A percentile compares a stretch with the other conserved stretches of the same genome.
Conservation (phyloP, 2,797 vertebrate genomes). For the Pampus argenteus region DNA sequence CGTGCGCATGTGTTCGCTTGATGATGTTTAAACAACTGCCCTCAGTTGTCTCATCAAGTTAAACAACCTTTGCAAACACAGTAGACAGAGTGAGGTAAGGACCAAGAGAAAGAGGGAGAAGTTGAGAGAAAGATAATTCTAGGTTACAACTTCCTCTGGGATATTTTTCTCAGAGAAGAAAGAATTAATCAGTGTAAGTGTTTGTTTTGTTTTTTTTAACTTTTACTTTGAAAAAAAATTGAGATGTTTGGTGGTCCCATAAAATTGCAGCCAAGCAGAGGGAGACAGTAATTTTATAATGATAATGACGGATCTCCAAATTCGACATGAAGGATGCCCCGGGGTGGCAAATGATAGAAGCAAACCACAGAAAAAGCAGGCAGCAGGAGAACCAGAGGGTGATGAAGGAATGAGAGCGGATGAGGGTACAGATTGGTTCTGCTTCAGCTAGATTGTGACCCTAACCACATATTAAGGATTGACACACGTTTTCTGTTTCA, state of each 20-base stretch:
- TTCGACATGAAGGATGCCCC: constrained; percentile 68
- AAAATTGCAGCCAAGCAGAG: constrained; percentile 75
- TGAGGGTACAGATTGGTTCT: constrained; percentile 58
- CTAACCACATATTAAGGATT: constrained; percentile 49
- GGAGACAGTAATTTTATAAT: constrained; percentile 78
- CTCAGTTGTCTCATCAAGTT: constrained; percentile 82
- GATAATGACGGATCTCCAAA: constrained; percentile 77
- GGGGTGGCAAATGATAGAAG: constrained; percentile 70
- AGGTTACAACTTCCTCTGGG: constrained; percentile 80
- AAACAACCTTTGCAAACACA: constrained; percentile 74
- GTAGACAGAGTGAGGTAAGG: constrained; percentile 57
- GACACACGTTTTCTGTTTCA: constrained; percentile 46
- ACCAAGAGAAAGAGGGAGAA: constrained; percentile 46
- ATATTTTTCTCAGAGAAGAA: constrained; percentile 76
- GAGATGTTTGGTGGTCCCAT: constrained; percentile 78
- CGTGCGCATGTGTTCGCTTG: constrained; percentile 59
- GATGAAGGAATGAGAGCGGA: constrained; percentile 64
- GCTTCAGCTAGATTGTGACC: constrained; percentile 54
- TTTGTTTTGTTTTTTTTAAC: constrained; percentile 29
- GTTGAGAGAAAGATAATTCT: constrained; percentile 75
- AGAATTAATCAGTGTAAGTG: constrained; percentile 66
- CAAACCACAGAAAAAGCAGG: constrained; percentile 69
- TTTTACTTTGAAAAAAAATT: constrained; percentile 37
- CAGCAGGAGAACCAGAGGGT: constrained; percentile 28
- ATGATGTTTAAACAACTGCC: constrained; percentile 79